Percentiles rank a stretch among this genome's conserved stretches.
Evolutionary conservation across 2,113 vertebrate genomes (phyloP).

Genomic region (Menidia beryllina): DNA sequence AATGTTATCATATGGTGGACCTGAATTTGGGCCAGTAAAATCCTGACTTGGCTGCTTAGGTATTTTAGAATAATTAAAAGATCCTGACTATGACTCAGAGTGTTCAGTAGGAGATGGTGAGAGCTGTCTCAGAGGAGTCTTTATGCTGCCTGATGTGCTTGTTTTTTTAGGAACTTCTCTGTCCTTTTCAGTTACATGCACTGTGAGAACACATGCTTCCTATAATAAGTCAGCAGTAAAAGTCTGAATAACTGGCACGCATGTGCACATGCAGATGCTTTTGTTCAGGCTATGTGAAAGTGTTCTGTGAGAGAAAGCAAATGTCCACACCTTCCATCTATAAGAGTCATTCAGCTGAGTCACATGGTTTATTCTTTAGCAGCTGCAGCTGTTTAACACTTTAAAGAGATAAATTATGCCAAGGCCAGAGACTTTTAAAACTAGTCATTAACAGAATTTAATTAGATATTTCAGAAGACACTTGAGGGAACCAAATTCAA

Average conservation of each 20-base stretch:
- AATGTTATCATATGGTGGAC: neutral
- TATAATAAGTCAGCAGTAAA: slow-evolving; percentile 45
- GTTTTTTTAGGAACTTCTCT: slow-evolving; percentile 28
- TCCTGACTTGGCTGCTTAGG: neutral
- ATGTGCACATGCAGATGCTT: slow-evolving; percentile 33
- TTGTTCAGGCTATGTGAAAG: slow-evolving; percentile 31
- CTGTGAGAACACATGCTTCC: slow-evolving; percentile 60
- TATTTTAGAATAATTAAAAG: slow-evolving; percentile 3
- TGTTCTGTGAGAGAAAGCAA: slow-evolving; percentile 17
- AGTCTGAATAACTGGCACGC: slow-evolving; percentile 35
- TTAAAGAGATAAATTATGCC: slow-evolving; percentile 25
- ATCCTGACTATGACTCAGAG: neutral
- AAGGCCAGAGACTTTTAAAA: neutral
- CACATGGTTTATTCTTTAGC: slow-evolving; percentile 42
- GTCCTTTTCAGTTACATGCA: slow-evolving; percentile 26
- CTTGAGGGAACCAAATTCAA: neutral
- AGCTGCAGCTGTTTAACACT: slow-evolving; percentile 39
- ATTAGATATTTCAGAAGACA: too few relatives aligned
- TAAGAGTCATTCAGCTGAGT: slow-evolving; percentile 24
- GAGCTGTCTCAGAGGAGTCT: slow-evolving; percentile 12
- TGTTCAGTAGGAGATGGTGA: slow-evolving; percentile 1
- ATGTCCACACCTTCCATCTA: slow-evolving; percentile 53
- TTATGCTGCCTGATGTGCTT: slow-evolving; percentile 21
- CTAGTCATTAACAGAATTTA: neutral
- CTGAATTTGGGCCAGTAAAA: neutral